Percentiles rank a stretch among this genome's conserved stretches.
These are phyloP conservation scores for Drepanosiphum platanoidis DNA, from an alignment of 2,888 invertebrate genomes.

Conservation along the genomic window DNA sequence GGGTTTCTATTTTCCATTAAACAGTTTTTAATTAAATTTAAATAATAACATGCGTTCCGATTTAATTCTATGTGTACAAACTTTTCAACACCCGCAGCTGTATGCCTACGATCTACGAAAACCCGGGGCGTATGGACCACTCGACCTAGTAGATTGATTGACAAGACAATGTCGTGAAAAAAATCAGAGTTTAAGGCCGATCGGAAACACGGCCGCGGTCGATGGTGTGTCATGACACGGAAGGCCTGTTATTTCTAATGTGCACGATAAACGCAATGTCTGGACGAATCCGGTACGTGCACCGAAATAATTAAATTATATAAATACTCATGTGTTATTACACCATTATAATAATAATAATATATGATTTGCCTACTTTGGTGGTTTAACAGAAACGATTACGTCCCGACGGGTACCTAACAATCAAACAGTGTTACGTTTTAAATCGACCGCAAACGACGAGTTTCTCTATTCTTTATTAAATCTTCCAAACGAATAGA, in stretches of 20 bases:
- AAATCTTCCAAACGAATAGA: not conserved
- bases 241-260: not conserved
- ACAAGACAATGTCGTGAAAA: constrained; percentile 21
- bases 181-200: not conserved
- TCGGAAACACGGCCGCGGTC: not conserved
- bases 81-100: not conserved
- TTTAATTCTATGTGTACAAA: not conserved
- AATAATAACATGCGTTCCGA: too few species aligned
- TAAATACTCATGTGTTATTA: too few species aligned
- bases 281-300: not conserved
- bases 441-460: not conserved
- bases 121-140: not conserved
- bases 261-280: not conserved
- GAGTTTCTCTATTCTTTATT: too few species aligned
- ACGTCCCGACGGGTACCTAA: not conserved
- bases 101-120: not conserved
- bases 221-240: not conserved
- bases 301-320: not conserved
- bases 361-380: not conserved
- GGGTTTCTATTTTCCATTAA: too few species aligned
- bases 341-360: not conserved
- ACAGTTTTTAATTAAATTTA: too few species aligned
- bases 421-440: not conserved
- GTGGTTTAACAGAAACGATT: not conserved
- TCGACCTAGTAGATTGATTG: constrained; percentile 18